These are phyloP conservation scores for Harpagus bidentatus DNA, from an alignment of 2,113 vertebrate species.

Conservation along the genomic window DNA sequence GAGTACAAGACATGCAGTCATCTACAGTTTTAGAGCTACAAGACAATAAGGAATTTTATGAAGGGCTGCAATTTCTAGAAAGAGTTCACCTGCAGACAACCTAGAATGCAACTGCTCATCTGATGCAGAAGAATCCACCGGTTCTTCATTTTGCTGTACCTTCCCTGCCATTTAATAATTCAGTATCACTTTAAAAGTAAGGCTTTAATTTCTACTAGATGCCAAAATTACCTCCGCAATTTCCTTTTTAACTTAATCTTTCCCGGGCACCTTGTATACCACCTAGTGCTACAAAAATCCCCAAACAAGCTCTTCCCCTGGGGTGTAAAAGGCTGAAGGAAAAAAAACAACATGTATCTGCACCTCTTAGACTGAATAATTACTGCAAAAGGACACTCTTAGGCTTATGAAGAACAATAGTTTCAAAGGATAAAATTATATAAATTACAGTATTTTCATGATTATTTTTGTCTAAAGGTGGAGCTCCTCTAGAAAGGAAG, in stretches of 20 bases:
- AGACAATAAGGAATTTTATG: neutral
- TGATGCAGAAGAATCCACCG: neutral
- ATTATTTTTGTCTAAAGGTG: conserved; percentile 23
- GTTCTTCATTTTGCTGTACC: neutral
- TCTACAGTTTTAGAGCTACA: neutral
- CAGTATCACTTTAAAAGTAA: neutral
- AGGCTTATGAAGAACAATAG: neutral
- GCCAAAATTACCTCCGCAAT: neutral
- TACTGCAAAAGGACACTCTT: neutral
- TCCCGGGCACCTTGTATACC: neutral
- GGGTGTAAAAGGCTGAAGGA: neutral
- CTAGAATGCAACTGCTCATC: neutral
- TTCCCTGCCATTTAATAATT: neutral
- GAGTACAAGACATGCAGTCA: neutral
- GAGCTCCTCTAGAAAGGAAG: neutral
- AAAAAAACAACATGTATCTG: neutral
- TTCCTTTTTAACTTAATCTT: neutral
- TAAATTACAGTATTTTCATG: neutral
- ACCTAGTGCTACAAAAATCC: neutral
- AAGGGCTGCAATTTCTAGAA: neutral
- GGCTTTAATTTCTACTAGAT: neutral
- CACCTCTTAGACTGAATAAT: neutral
- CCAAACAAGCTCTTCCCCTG: neutral
- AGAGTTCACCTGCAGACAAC: neutral
- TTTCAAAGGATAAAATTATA: conserved; percentile 24